Base-by-base conservation (phyloP, 2,113 vertebrate species). In the Bos taurus region DNA sequence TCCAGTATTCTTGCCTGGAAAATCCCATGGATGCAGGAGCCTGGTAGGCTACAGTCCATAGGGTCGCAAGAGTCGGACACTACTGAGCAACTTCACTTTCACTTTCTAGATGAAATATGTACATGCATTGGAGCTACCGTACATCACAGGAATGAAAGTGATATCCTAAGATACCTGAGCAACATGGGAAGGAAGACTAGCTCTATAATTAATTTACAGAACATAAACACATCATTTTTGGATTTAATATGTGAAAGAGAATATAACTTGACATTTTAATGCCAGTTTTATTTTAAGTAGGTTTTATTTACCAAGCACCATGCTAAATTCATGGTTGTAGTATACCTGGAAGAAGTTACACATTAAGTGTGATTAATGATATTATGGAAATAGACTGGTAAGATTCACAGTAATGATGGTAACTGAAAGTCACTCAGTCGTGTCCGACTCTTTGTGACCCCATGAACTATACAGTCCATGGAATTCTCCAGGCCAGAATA, bases 51-150 rank as follows among this genome's bases (percentile, higher is more conserved):
- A n/a, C 0, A 67, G 33, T 67, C 16, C 4, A n/a, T 67, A 19
- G 16, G 2, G 33, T 67, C 2, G 0, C 16, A n/a, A n/a, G 64
- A 67, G 4, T 36, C 1, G 0, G 64, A 67, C 8, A 67, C n/a
- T 10, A 67, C 33, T 67, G 33, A 67, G 17, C 64, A 21, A 67
- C 8, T 36, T 67, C 8, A 36, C 64, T 36, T 36, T 36, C 64
- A 36, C 5, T 67, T 67, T 36, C 33, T 67, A 62, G 11, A 33
- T 46, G 14, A 67, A 88, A 26, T 64, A 2, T 1, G 64, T 13
- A 57, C 7, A 30, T 36, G 5, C 6, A 9, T 1, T 59, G 36
- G 14, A 36, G 26, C 5, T 26, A 26, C 12, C 7, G 4, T 48
- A 67, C 57, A 56, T 64, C 23, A 57, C 16, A 56, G 9, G 11